phyloP scores from a whole-genome alignment of 2,113 vertebrate species.

The Sitta europaea region DNA sequence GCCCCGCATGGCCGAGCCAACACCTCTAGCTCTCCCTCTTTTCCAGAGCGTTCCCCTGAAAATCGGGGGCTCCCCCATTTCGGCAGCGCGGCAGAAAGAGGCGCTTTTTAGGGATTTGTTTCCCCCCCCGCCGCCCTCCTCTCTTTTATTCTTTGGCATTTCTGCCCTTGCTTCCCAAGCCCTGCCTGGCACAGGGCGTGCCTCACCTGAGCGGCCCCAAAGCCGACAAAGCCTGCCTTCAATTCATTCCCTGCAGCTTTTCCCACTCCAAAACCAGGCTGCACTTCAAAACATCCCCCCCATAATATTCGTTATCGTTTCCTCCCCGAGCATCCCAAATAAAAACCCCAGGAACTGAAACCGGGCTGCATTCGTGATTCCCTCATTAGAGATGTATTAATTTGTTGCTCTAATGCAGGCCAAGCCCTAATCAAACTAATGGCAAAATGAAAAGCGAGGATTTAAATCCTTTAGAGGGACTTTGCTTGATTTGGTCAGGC shows the following conservation, averaged over 20 bases:
- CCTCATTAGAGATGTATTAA: not conserved
- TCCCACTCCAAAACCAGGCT: not conserved
- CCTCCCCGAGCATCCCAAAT: not conserved
- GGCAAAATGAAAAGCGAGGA: not conserved
- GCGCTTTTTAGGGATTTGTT: too few species aligned
- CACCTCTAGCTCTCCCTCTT: too few species aligned
- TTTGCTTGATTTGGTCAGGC: not conserved
- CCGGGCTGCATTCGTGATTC: not conserved
- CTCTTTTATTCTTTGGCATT: too few species aligned
- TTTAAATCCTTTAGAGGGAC: not conserved
- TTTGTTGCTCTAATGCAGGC: not conserved
- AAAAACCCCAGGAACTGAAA: not conserved
- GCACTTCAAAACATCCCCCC: not conserved
- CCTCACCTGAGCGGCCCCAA: not conserved
- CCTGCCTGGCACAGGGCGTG: too few species aligned
- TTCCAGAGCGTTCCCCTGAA: too few species aligned
- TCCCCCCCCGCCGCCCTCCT: too few species aligned
- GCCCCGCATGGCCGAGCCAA: too few species aligned
- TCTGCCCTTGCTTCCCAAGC: too few species aligned
- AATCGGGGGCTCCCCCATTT: too few species aligned
- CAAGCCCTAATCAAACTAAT: conserved; percentile 33
- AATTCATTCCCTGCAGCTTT: not conserved
- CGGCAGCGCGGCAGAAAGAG: too few species aligned
- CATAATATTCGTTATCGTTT: rapidly evolving
- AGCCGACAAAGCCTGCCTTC: rapidly evolving